Evolutionary conservation across 1,140 invertebrate genomes (phyloP), one percentile per base, ranked within the genome.

Genomic region (Contarinia nasturtii): DNA sequence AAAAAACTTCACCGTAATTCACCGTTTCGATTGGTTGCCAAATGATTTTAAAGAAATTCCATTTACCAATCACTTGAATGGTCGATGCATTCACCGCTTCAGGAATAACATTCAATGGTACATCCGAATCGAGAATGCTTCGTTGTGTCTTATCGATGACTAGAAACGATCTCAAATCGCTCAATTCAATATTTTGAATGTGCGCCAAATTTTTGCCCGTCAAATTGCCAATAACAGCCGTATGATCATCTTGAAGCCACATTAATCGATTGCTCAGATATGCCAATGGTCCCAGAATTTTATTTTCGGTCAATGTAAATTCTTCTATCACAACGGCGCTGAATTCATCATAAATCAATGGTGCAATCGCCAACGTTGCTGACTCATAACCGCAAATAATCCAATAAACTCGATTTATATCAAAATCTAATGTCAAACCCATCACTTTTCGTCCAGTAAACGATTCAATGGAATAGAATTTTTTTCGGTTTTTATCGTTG

Each of bases 381-480:
- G 78, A 77, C 55, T 82, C 76, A 49, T 76, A 75, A 47, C 80
- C 81, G 49, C 79, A 61, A 0, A 86, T 77, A 19, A 86, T 74
- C 82, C 83, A 89, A 57, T 83, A 90, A 1, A 90, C 63, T 46
- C 72, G 70, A 54, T 77, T 72, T 47, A 76, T 72, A 51, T 81
- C 73, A 1, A 80, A 67, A 57, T 92, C 86, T 40, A 90, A 60
- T 0, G 85, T 82, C 20, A 93, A 65, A 5, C 86, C 84, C 71
- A 80, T 79, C 1, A 90, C 84, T 72, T 82, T 77, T 60, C 80
- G 82, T 1, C 82, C 83, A 53, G 77, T 78, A 60, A 86, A 87
- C 40, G 18, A 7, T 43, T 43, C 41, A 18, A 21, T 19, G 18
- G 4, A 5, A 43, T 18, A 43, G 18, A 18, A 43, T 43, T 43